Conservation (phyloP, 2,888 invertebrate genomes). For the Entomobrya multifasciata region DNA sequence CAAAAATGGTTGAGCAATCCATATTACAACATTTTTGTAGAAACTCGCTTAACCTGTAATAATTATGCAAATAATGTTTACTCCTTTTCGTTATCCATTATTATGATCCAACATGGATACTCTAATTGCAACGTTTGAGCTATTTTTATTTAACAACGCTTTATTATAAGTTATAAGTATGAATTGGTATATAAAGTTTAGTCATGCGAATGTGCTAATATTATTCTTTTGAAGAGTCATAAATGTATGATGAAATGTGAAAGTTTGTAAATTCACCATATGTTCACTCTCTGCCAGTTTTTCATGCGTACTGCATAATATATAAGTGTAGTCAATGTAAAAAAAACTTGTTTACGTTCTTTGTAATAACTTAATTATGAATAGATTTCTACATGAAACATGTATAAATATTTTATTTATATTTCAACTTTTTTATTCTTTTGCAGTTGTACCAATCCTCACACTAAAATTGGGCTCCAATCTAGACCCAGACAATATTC, state of each 20-base stretch:
- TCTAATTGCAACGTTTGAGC: too few species aligned
- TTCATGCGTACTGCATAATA: too few species aligned
- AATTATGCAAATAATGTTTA: conserved; percentile 40
- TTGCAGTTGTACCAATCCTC: conserved; percentile 87
- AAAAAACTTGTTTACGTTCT: neutral
- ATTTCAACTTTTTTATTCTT: conserved; percentile 15
- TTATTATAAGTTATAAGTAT: too few species aligned
- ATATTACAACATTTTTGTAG: too few species aligned
- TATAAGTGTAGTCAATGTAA: too few species aligned
- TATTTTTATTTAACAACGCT: too few species aligned
- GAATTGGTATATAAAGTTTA: too few species aligned
- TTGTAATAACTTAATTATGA: conserved; percentile 24
- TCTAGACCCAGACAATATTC: conserved; percentile 89
- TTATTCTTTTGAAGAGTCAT: neutral
- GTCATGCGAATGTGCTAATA: too few species aligned
- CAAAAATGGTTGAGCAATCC: too few species aligned
- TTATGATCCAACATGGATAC: too few species aligned
- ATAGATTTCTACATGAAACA: neutral
- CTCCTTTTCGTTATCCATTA: conserved; percentile 11
- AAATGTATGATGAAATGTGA: conserved; percentile 29
- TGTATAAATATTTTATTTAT: neutral
- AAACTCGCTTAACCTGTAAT: neutral
- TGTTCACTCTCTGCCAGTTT: neutral
- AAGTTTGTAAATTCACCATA: neutral
- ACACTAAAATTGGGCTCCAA: conserved; percentile 87